phyloP scores from a whole-genome alignment of 2,113 vertebrate genomes.

The Ailuropoda melanoleuca region DNA sequence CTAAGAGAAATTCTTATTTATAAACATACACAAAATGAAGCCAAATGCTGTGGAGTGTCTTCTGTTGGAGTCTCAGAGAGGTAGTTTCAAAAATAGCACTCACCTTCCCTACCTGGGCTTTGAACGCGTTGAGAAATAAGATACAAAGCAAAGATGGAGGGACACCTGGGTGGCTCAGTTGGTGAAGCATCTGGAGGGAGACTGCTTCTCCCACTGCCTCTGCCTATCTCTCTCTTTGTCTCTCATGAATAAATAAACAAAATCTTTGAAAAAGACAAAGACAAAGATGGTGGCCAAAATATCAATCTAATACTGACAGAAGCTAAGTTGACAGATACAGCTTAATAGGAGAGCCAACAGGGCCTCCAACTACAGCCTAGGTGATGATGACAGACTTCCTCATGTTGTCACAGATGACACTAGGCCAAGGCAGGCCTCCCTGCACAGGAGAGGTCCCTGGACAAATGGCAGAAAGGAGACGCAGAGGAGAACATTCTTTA shows the following conservation, averaged over 20 bases:
- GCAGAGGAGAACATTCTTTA: background rate
- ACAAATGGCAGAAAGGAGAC: background rate
- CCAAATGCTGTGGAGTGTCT: background rate
- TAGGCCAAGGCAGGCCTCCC: background rate
- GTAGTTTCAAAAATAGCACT: background rate
- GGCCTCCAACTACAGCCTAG: background rate
- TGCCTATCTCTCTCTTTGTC: too few relatives aligned
- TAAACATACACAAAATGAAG: background rate
- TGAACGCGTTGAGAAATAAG: background rate
- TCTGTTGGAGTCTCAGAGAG: background rate
- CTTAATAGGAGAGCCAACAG: background rate
- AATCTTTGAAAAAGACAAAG: too few relatives aligned
- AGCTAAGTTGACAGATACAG: background rate
- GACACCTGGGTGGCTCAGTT: too few relatives aligned
- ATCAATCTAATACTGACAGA: background rate
- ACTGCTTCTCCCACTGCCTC: too few relatives aligned
- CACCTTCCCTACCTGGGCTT: background rate
- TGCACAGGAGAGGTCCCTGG: background rate
- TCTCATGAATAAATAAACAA: too few relatives aligned
- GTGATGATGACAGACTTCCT: background rate
- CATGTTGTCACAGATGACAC: background rate
- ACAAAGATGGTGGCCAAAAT: background rate
- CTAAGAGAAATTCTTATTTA: background rate
- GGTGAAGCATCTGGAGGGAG: too few relatives aligned
- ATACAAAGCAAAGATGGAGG: background rate